Conservation (phyloP, 2,797 vertebrate genomes). For the Sebastolobus alascanus region DNA sequence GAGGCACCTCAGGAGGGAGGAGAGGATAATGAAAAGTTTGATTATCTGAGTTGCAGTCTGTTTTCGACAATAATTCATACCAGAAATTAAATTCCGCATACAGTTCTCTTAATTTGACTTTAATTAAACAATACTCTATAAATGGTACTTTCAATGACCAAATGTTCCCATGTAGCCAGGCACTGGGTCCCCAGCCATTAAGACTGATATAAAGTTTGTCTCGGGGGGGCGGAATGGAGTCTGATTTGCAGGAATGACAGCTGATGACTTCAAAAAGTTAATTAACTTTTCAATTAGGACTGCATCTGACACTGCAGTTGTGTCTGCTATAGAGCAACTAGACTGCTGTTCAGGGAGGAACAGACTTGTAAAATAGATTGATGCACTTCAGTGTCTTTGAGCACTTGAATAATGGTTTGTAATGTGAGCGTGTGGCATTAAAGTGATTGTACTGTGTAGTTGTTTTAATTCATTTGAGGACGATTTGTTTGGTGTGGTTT, state of each 20-base stretch:
- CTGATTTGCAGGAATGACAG: conserved; percentile 94
- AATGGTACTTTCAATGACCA: conserved; percentile 94
- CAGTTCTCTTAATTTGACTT: conserved; percentile 95
- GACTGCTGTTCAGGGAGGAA: conserved; percentile 62
- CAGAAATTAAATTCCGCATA: conserved; percentile 94
- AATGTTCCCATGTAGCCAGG: conserved; percentile 91
- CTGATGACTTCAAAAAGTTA: conserved; percentile 97
- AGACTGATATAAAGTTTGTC: conserved; percentile 90
- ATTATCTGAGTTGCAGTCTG: conserved; percentile 91
- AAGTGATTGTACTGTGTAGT: conserved; percentile 6
- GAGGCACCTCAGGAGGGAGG: conserved; percentile 88
- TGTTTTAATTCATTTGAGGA: conserved; percentile 11
- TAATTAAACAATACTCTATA: conserved; percentile 98
- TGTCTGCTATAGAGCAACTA: conserved; percentile 79
- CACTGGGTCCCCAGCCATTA: conserved; percentile 90
- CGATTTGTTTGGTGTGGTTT: neutral
- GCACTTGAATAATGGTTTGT: conserved; percentile 51
- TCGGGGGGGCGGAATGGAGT: conserved; percentile 86
- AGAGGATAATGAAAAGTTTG: conserved; percentile 94
- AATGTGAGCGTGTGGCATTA: conserved; percentile 39
- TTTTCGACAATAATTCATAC: conserved; percentile 92
- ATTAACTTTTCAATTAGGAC: conserved; percentile 99
- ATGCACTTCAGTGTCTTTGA: conserved; percentile 57
- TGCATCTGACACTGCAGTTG: conserved; percentile 87
- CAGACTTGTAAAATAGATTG: conserved; percentile 54